Base-by-base conservation (phyloP, 2,113 vertebrate species). In the Forbesichthys papilliferus region DNA sequence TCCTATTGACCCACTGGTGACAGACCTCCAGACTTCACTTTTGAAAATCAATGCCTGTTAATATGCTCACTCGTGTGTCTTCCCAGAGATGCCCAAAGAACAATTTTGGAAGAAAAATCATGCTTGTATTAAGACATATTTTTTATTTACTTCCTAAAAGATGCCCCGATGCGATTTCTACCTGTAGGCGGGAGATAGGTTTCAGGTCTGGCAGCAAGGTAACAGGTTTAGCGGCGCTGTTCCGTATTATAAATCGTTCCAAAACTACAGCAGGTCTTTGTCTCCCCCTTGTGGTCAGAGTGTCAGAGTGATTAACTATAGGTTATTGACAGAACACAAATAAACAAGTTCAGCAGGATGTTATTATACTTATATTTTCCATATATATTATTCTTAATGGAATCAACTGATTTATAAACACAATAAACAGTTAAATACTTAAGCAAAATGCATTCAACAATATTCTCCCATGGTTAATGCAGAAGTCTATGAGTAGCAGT, bases 21-120 rank as follows among this genome's bases (percentile, higher is more conserved):
- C 83, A 85, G 78, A 86, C 83, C 66, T 66, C 75, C 33, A 11
- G 66, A 48, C 36, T 75, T 85, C 77, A 64, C 73, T 79, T 91
- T 83, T 81, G 77, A 85, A 87, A 90, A 91, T 91, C 90, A 88
- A 91, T 52, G 73, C 65, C 70, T 82, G 54, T 83, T 74, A 48
- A 52, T 69, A 71, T 85, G 81, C 70, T 80, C 62, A 60, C 70
- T 75, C 81, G 78, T 16, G 69, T 82, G 81, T 80, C 63, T 46
- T 78, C 71, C 69, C 64, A 58, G 75, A 71, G 62, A 77, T 53
- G 78, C 82, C 81, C 0, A 53, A 73, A 77, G 81, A 80, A 63
- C 75, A 72, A 64, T 79, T 73, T 79, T 61, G 57, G 72, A 68
- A 68, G 76, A 36, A 70, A 51, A 27, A 27, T 73, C 71, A 47